A percentile compares a stretch with the other conserved stretches of the same genome.
Conservation (phyloP, 2,888 invertebrate genomes). For the Stegophylla sp. region DNA sequence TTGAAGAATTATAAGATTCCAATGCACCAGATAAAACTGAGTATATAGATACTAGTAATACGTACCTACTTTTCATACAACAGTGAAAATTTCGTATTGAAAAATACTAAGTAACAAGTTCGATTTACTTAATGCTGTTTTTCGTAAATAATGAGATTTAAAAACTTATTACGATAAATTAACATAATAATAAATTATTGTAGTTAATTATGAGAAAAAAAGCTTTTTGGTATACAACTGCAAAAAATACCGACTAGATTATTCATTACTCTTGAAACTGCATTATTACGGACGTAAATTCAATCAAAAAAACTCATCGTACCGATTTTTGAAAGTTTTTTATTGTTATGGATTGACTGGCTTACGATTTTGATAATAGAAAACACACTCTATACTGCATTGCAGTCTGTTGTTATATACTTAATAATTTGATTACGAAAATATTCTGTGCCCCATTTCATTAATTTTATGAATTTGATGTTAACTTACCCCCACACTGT, state of each 20-base stretch:
- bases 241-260: neutral
- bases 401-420: neutral
- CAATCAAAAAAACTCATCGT: slow-evolving; percentile 10
- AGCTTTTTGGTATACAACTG: neutral
- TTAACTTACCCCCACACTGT: too few species aligned
- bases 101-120: too few species aligned
- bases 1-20: too few species aligned
- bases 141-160: too few species aligned
- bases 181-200: neutral
- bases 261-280: neutral
- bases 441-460: too few species aligned
- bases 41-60: too few species aligned
- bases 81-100: too few species aligned
- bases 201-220: neutral
- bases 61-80: too few species aligned
- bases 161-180: neutral
- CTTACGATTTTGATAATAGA: neutral
- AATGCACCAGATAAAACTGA: too few species aligned
- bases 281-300: neutral
- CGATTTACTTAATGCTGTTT: too few species aligned
- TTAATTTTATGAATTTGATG: neutral
- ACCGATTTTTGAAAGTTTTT: neutral
- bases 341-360: slow-evolving; percentile 1
- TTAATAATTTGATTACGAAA: too few species aligned
- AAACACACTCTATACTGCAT: too few species aligned